Evolutionary conservation across 2,113 vertebrate genomes (phyloP), one percentile per base, ranked within the genome.

Genomic region (Azemiops feae): DNA sequence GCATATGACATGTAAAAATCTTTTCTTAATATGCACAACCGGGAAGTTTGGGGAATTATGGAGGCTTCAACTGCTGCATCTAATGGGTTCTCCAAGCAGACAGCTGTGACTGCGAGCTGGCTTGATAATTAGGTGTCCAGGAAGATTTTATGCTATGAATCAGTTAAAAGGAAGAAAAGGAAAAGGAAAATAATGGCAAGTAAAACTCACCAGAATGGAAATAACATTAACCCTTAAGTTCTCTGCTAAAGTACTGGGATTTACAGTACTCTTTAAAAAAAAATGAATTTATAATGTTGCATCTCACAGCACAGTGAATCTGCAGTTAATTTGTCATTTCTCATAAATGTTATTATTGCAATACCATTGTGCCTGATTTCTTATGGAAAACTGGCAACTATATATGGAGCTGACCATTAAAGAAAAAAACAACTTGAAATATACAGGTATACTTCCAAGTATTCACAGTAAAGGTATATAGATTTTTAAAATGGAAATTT

Each of bases 11-110:
- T 99, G 98, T 98, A 99, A 99, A 99, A 99, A 99, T 99, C 98
- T 98, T 98, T 99, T 99, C 99, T 99, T 98, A 99, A 99, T 99
- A 99, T 99, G 99, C 99, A 99, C 98, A 98, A 98, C 98, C 98
- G 97, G 98, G 98, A 99, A 99, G 98, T 98, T 98, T 98, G 98
- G 98, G 98, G 98, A 98, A 99, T 98, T 98, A 98, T 95, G 98
- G 98, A 98, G 98, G 98, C 98, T 98, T 98, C 98, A 98, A 98
- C 98, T 98, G 98, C 98, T 97, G 98, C 98, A 98, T 98, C 98
- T 99, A 99, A 99, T 99, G 98, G 98, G 98, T 98, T 99, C 98
- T 98, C 97, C 98, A 97, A 97, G 98, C 97, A 98, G 98, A 98
- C 98, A 99, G 99, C 99, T 99, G 99, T 99, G 98, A 98, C 98